Evolutionary conservation across 2,888 invertebrate genomes (phyloP), one percentile per base, ranked within the genome.

Genomic region (Sinopyrophorus schimmeli): DNA sequence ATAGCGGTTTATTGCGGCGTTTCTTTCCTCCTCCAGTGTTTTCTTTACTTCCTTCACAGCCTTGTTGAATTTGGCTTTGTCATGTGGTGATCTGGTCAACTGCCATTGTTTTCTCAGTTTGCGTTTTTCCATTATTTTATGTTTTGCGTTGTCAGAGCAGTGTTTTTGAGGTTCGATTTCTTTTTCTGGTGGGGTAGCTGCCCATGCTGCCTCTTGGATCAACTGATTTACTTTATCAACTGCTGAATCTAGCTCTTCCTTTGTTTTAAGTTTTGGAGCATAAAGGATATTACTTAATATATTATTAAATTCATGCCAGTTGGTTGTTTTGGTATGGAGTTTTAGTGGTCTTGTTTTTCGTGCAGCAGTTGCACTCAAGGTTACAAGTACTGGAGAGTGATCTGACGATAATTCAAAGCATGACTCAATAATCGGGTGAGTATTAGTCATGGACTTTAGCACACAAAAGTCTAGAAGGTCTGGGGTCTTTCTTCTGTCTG

Each of bases 381-480:
- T n/a, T 34, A 24, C 16, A 21, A 56, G 27, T 7, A 62, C 42
- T 5, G 59, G 53, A 7, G 55, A 52, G 23, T 61, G 57, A 11
- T 59, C 56, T 1, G 59, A 60, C 7, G 54, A 56, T n/a, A 62
- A 37, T 21, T 62, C 57, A n/a, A 50, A 32, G 11, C 43, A 28
- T 9, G 50, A 37, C 35, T 55, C 30, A 28, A 17, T 28, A 21
- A 12, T 14, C 9, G 27, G 20, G 11, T 39, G 28, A 5, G 17
- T 39, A 11, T 16, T 4, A n/a, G 39, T 11, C 21, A 40, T 30
- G 30, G 14, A 11, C n/a, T 40, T 40, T 30, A 16, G 52, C 44
- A 38, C 4, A 17, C 12, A 17, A 50, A 58, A 46, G 47, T 40
- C 60, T 5, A 63, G 7, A 4, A 59, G 28, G 17, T 63, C 57